phyloP scores from a whole-genome alignment of 2,113 vertebrate species.

The Crocuta crocuta region DNA sequence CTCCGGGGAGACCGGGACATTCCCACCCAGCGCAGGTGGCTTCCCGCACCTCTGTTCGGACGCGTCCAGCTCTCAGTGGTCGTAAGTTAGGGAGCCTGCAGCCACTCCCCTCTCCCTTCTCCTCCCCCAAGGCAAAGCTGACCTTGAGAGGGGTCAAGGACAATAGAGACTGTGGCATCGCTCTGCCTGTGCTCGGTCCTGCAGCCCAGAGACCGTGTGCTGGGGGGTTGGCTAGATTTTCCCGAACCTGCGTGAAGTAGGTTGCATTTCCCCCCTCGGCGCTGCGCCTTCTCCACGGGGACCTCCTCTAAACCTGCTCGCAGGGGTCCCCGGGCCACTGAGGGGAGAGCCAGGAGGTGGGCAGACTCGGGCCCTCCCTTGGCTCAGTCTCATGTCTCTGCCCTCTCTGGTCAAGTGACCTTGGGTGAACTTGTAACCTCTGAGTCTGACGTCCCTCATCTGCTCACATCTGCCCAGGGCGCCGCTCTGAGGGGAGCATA shows the following conservation, averaged over 20 bases:
- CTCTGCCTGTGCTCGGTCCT: neutral
- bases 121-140: neutral
- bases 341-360: neutral
- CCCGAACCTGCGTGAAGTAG: neutral
- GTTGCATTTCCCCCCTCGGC: neutral
- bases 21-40: fast-evolving
- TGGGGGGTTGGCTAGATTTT: neutral
- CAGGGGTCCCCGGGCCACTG: neutral
- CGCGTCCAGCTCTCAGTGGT: neutral
- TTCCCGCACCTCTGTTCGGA: neutral
- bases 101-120: neutral
- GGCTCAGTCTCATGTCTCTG: neutral
- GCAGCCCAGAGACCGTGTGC: neutral
- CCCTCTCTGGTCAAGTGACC: neutral
- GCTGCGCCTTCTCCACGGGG: neutral
- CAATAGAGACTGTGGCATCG: neutral
- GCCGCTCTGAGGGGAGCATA: neutral
- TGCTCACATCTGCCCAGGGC: neutral
- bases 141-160: neutral
- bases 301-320: neutral
- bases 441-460: neutral
- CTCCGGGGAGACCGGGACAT: neutral
- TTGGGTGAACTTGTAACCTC: neutral
- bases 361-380: neutral
- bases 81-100: neutral